These are phyloP conservation scores for Brachyopa scutellaris DNA, from an alignment of 2,888 invertebrate genomes.

Conservation along the genomic window DNA sequence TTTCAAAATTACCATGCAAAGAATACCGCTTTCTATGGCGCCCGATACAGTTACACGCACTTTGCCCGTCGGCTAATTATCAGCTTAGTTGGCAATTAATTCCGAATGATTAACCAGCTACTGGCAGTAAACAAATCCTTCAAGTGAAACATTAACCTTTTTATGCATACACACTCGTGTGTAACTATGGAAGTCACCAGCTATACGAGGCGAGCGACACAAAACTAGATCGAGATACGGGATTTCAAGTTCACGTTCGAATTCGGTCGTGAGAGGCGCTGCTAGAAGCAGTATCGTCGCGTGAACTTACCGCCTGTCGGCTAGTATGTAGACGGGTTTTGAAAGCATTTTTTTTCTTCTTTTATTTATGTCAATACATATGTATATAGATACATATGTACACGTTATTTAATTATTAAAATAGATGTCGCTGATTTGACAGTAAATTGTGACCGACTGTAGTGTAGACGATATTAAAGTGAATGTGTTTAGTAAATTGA, in stretches of 20 bases:
- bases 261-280: background rate
- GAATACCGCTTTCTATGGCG: conserved; percentile 9
- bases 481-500: too few relatives aligned
- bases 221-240: conserved; percentile 23
- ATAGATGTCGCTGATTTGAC: too few relatives aligned
- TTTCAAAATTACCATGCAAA: background rate
- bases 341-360: background rate
- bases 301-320: background rate
- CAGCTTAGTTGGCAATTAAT: background rate
- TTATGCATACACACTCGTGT: conserved; percentile 9
- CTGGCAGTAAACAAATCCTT: conserved; percentile 32
- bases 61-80: background rate
- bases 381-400: too few relatives aligned
- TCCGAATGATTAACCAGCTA: conserved; percentile 7
- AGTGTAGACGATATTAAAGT: too few relatives aligned
- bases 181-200: conserved; percentile 17
- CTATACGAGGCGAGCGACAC: background rate
- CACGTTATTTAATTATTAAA: too few relatives aligned
- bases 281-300: background rate
- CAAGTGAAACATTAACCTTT: conserved; percentile 46
- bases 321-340: background rate
- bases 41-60: background rate
- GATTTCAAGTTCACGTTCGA: conserved; percentile 46
- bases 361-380: background rate
- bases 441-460: too few relatives aligned